Conservation (phyloP, 2,797 vertebrate species). For the Enteromius argenteus region DNA sequence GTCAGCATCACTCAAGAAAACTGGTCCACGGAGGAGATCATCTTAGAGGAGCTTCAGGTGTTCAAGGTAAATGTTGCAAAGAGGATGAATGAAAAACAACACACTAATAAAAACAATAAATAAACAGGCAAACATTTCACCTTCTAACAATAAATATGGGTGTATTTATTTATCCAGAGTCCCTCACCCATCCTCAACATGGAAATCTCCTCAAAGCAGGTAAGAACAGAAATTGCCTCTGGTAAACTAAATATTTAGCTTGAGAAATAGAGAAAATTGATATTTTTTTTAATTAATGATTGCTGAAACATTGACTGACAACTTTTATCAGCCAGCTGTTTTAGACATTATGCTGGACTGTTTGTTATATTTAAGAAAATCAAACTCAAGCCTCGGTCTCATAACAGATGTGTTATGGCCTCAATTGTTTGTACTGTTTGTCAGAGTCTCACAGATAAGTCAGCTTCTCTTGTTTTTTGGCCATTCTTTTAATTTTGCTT, state of each 20-base stretch:
- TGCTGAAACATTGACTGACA: background rate
- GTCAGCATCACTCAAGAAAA: conserved; percentile 95
- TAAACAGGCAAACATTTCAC: background rate
- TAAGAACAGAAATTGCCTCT: conserved; percentile 66
- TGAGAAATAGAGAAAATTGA: background rate
- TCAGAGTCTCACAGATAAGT: background rate
- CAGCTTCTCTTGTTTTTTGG: conserved; percentile 9
- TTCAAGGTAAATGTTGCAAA: conserved; percentile 84
- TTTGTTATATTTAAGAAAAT: conserved; percentile 24
- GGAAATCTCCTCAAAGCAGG: conserved; percentile 95
- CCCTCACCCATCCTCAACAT: conserved; percentile 87
- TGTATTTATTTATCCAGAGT: conserved; percentile 73
- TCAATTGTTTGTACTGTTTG: background rate
- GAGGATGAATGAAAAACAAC: background rate
- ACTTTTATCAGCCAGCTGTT: background rate
- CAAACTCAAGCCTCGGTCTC: background rate
- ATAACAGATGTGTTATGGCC: background rate
- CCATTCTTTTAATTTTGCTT: conserved; percentile 20
- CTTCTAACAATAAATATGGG: background rate
- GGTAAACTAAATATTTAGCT: background rate
- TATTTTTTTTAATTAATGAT: background rate
- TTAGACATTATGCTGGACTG: background rate
- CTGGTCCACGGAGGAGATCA: conserved; percentile 91
- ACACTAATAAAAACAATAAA: background rate
- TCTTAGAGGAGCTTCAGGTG: conserved; percentile 93